Evolutionary conservation across 2,797 vertebrate species (phyloP).

Genomic region (Cichlasoma orientale): DNA sequence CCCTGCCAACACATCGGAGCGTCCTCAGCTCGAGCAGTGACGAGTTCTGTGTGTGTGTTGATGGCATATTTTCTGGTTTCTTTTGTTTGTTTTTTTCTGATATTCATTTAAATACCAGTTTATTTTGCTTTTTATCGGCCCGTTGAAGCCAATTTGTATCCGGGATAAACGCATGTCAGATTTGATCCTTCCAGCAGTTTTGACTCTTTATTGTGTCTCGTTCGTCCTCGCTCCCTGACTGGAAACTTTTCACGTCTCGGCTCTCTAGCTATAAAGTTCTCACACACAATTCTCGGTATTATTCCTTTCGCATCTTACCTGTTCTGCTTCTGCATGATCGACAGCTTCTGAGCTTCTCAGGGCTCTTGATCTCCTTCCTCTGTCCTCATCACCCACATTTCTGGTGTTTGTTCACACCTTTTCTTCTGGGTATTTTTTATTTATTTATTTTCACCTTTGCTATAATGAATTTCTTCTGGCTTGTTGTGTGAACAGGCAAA

Average conservation of each 20-base stretch:
- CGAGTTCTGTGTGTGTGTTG: neutral
- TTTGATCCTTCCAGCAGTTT: neutral
- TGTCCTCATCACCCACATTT: neutral
- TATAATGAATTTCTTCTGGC: slow-evolving; percentile 7
- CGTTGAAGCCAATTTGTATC: neutral
- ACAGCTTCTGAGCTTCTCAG: neutral
- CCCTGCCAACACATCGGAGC: too few species aligned
- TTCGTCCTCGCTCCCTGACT: neutral
- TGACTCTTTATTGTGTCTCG: neutral
- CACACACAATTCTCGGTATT: neutral
- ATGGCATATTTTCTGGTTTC: neutral
- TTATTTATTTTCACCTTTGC: neutral
- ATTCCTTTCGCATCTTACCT: neutral
- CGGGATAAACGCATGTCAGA: slow-evolving; percentile 16
- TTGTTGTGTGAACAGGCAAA: slow-evolving; percentile 84
- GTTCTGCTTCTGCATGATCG: slow-evolving; percentile 36
- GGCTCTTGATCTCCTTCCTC: neutral
- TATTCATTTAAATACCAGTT: neutral
- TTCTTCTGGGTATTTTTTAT: neutral
- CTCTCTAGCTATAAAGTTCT: neutral
- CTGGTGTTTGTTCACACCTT: neutral
- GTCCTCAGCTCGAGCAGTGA: too few species aligned
- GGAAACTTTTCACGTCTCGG: neutral
- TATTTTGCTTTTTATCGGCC: neutral
- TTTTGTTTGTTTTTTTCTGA: neutral